A percentile compares a stretch with the other conserved stretches of the same genome.
phyloP scores from a whole-genome alignment of 2,888 invertebrate genomes.

The Bellardia bayeri region DNA sequence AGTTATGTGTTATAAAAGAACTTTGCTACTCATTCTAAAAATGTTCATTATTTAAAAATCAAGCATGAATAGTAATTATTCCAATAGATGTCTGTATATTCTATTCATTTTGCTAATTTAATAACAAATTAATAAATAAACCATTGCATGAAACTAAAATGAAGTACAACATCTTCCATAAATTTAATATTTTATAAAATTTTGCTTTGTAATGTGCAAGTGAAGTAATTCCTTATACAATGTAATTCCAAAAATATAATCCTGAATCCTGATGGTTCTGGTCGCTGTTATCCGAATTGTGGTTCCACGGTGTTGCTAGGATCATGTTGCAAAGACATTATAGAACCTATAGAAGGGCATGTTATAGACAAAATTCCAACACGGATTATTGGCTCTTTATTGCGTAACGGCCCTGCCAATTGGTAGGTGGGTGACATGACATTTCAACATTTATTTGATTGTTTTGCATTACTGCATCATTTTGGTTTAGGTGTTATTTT shows the following conservation, averaged over 20 bases:
- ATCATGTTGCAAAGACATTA: constrained; percentile 91
- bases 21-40: too few relatives aligned
- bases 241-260: constrained; percentile 79
- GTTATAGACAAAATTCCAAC: constrained; percentile 85
- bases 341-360: constrained; percentile 88
- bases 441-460: constrained; percentile 95
- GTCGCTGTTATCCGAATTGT: constrained; percentile 87
- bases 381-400: constrained; percentile 92
- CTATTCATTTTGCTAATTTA: too few relatives aligned
- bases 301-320: constrained; percentile 92
- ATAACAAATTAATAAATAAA: too few relatives aligned
- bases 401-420: constrained; percentile 95
- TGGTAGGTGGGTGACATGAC: constrained; percentile 91
- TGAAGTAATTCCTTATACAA: constrained; percentile 47
- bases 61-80: too few relatives aligned
- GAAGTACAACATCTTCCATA: too few relatives aligned
- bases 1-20: too few relatives aligned
- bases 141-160: too few relatives aligned
- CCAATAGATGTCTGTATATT: too few relatives aligned
- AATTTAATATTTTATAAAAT: too few relatives aligned
- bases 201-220: too few relatives aligned
- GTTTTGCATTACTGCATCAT: constrained; percentile 93
- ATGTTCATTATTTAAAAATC: too few relatives aligned
- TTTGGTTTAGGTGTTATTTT: constrained; percentile 84
- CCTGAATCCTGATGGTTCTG: constrained; percentile 82